phyloP scores from a whole-genome alignment of 2,888 invertebrate species.

The Atrina japonica region DNA sequence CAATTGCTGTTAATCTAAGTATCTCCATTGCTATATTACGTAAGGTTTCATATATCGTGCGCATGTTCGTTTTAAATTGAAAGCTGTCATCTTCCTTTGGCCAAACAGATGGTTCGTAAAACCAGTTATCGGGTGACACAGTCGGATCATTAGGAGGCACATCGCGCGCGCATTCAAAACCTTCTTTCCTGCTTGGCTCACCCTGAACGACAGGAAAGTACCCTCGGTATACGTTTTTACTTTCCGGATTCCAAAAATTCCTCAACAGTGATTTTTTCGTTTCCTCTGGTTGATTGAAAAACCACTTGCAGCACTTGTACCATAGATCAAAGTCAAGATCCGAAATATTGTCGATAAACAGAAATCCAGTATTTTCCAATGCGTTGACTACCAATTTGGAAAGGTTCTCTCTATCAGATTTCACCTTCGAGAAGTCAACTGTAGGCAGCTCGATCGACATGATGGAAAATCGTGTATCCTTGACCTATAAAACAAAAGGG shows the following conservation, averaged over 20 bases:
- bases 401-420: slow-evolving; percentile 43
- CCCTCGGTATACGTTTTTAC: slow-evolving; percentile 61
- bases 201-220: slow-evolving; percentile 64
- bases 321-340: slow-evolving; percentile 56
- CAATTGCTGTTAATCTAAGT: slow-evolving; percentile 55
- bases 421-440: slow-evolving; percentile 54
- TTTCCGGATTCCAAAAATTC: slow-evolving; percentile 61
- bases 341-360: slow-evolving; percentile 60
- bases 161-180: slow-evolving; percentile 60
- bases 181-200: slow-evolving; percentile 63
- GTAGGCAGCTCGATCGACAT: slow-evolving; percentile 54
- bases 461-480: too few species aligned
- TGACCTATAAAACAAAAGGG: too few species aligned
- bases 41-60: slow-evolving; percentile 47
- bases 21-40: slow-evolving; percentile 56
- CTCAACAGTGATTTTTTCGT: slow-evolving; percentile 52
- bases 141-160: slow-evolving; percentile 42
- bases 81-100: slow-evolving; percentile 55
- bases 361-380: slow-evolving; percentile 63
- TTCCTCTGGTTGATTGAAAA: slow-evolving; percentile 55
- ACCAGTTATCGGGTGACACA: slow-evolving; percentile 49
- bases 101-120: slow-evolving; percentile 54
- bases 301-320: slow-evolving; percentile 56
- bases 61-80: slow-evolving; percentile 50
- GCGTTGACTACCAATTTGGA: slow-evolving; percentile 57